phyloP scores from a whole-genome alignment of 2,113 vertebrate genomes.

The Alectura lathami region DNA sequence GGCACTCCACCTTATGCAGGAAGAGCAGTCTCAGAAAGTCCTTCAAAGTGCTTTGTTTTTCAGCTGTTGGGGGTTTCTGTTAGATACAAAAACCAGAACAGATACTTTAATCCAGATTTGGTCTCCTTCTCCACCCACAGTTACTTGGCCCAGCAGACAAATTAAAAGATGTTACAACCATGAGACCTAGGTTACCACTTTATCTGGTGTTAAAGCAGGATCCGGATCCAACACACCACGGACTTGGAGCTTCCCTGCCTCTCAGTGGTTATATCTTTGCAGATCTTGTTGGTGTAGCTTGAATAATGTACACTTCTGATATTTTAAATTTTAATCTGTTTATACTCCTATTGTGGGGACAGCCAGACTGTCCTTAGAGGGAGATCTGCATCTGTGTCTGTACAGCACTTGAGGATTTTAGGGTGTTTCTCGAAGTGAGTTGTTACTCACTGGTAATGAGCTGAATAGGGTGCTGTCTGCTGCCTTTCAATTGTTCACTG shows the following conservation, averaged over 20 bases:
- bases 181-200: background rate
- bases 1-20: background rate
- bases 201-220: background rate
- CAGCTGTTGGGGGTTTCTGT: background rate
- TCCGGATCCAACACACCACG: background rate
- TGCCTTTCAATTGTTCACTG: background rate
- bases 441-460: fast-evolving
- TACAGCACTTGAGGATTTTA: background rate
- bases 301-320: background rate
- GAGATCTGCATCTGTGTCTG: background rate
- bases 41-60: background rate
- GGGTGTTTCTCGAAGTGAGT: background rate
- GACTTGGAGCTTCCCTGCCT: background rate
- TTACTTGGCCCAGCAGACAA: background rate
- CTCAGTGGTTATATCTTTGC: background rate
- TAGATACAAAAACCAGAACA: background rate
- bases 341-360: background rate
- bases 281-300: background rate
- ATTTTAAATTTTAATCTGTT: background rate
- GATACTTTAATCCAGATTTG: background rate
- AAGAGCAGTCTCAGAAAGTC: background rate
- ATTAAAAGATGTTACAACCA: background rate
- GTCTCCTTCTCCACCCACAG: background rate
- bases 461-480: background rate
- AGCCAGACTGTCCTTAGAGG: fast-evolving